Base-by-base conservation (phyloP, 30 jellyfish, hydroid and myxozoan genomes). In the Nemopilema nomurai region DNA sequence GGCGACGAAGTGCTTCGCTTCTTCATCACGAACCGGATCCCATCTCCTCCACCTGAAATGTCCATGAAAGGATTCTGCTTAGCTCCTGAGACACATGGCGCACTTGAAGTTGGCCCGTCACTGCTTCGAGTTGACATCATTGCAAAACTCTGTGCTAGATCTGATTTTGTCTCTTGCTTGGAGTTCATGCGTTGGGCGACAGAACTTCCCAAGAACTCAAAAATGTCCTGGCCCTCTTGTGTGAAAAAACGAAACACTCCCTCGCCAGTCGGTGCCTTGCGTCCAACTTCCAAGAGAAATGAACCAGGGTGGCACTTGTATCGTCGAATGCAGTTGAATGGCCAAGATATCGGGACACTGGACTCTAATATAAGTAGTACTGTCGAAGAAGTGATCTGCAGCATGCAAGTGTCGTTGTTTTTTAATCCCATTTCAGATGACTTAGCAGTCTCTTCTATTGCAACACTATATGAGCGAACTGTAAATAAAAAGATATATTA, bases 231-330 rank as follows among this genome's bases (percentile, higher is more conserved):
- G 17, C 95, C 88, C 25, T 85, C 89, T 17, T 53, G 84, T 1
- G 98, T 92, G 49, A 49, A 68, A 67, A 92, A 92, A 67, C 94
- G 86, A 80, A 93, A 88, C n/a, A 29, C 85, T 0, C 98, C 98
- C 51, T 89, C 97, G 9, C 98, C 98, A 18, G 98, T 86, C 29
- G 92, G 87, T 4, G 98, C 97, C 69, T 93, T 93, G 29, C 96
- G 87, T 8, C 98, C 98, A 16, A 93, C 98, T 41, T 93, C 98
- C 19, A 93, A 69, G 31, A 89, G 62, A 63, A 93, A 93, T 25
- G 83, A 62, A 25, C 90, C 96, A 22, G 69, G 87, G 51, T 83
- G 94, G 32, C 97, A 88, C 62, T 87, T 87, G 83, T 93, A 93
- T 26, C 99, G 91, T 25, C 99, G 97, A 64, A 94, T 94, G 74